phyloP scores from a whole-genome alignment of 2,797 vertebrate species.

The Austrolebias charrua region DNA sequence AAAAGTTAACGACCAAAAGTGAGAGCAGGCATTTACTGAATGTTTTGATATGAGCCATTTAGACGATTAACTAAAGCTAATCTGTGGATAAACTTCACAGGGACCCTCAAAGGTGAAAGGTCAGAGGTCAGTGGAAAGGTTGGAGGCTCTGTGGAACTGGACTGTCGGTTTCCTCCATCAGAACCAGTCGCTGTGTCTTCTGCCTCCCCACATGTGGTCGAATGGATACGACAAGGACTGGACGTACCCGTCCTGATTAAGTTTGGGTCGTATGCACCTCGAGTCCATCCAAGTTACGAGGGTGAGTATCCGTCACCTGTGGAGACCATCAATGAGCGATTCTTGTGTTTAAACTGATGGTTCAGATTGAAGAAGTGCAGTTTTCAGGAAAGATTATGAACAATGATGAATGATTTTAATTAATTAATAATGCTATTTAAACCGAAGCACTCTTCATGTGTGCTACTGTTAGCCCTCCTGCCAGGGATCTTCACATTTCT shows the following conservation, averaged over 20 bases:
- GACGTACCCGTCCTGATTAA: slow-evolving; percentile 91
- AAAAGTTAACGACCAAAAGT: not conserved
- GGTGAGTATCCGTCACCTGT: slow-evolving; percentile 75
- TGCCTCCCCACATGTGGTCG: slow-evolving; percentile 85
- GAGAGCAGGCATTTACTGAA: too few species aligned
- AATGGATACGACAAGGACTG: slow-evolving; percentile 91
- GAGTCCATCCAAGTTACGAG: slow-evolving; percentile 87
- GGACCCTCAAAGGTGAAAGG: slow-evolving; percentile 15
- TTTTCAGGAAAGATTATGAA: too few species aligned
- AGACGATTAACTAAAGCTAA: not conserved
- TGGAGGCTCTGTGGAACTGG: slow-evolving; percentile 81
- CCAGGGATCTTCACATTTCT: too few species aligned
- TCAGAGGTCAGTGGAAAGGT: slow-evolving; percentile 78
- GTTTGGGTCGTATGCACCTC: slow-evolving; percentile 86
- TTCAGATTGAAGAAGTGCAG: not conserved
- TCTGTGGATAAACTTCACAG: slow-evolving; percentile 30
- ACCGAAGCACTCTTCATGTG: too few species aligned
- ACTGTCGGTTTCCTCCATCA: slow-evolving; percentile 75
- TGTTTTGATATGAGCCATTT: too few species aligned
- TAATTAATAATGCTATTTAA: too few species aligned
- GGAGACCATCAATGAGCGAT: not conserved
- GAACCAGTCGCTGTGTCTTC: slow-evolving; percentile 27
- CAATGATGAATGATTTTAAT: too few species aligned
- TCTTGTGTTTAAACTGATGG: too few species aligned
- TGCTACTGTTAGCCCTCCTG: too few species aligned